Base-by-base conservation (phyloP, 2,797 vertebrate genomes). In the Sebastes hubbsi region DNA sequence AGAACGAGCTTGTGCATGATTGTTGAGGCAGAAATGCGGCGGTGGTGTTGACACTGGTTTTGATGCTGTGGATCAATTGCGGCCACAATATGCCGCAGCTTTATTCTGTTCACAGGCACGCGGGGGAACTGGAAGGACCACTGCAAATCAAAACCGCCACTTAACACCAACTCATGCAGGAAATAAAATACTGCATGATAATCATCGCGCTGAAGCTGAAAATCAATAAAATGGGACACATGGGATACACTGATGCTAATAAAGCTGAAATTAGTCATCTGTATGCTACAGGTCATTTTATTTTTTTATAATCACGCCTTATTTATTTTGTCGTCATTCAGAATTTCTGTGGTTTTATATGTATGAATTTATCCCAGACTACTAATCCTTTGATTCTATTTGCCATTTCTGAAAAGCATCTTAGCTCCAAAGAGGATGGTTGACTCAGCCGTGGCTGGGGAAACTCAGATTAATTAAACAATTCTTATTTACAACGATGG, bases 401-500 rank as follows among this genome's bases (percentile, higher is more conserved):
- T 72, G 16, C 5, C 1, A 27, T 72, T 77, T 75, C 30, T 61
- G 9, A 34, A 54, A 73, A 74, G 12, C 72, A 46, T 66, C 67
- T 78, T 6, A 68, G 71, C 75, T 72, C 59, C 25, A 6, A 4
- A 67, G 29, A 72, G 54, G 66, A 63, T 54, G 5, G 54, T 42
- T 58, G 61, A 67, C 77, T 72, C 49, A 56, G 16, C 32, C 38
- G 52, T 38, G 46, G 36, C 75, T 46, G 81, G 25, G 14, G 55
- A 77, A 38, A 58, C 72, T 64, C 30, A 13, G 61, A 83, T 88
- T 90, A 88, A 92, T 91, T 87, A 86, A 72, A 75, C 78, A 79
- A 80, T 62, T 77, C 77, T 60, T 88, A 85, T 90, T 93, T 90
- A 87, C 73, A 87, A 79, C 65, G 72, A 80, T 59, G 72, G 66